Conservation (phyloP, 2,888 invertebrate species). For the Lasioglossum zephyrum region DNA sequence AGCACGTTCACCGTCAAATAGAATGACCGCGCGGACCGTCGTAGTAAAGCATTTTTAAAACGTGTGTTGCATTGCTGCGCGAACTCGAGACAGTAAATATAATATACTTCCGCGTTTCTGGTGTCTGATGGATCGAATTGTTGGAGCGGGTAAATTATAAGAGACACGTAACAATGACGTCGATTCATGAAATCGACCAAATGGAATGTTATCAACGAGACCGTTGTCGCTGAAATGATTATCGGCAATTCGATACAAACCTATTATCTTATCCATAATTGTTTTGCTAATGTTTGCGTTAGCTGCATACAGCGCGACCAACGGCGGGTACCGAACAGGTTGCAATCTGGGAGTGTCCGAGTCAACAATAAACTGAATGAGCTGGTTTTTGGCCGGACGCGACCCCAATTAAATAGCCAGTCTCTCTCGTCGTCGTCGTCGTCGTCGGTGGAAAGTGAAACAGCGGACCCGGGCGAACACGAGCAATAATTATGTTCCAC, state of each 20-base stretch:
- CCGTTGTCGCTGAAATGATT: no score
- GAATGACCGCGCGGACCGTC: background rate
- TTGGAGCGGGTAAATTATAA: background rate
- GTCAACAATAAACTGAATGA: background rate
- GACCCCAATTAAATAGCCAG: conserved; percentile 7
- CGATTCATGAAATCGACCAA: no score
- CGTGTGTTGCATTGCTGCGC: background rate
- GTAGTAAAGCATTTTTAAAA: background rate
- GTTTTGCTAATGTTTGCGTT: no score
- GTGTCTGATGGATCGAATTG: background rate
- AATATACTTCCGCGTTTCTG: background rate
- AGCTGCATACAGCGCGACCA: no score
- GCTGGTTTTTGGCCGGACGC: background rate
- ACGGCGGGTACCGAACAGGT: background rate
- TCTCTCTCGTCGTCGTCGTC: background rate
- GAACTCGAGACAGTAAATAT: background rate
- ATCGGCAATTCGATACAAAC: no score
- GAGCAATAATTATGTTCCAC: conserved; percentile 68
- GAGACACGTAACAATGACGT: no score
- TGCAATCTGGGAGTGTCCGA: background rate
- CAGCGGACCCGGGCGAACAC: background rate
- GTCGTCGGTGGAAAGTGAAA: conserved; percentile 10
- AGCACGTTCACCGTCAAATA: background rate
- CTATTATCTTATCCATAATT: no score
- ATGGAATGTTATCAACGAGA: no score